Evolutionary conservation across 2,888 invertebrate genomes (phyloP).

Genomic region (Philonicus albiceps): DNA sequence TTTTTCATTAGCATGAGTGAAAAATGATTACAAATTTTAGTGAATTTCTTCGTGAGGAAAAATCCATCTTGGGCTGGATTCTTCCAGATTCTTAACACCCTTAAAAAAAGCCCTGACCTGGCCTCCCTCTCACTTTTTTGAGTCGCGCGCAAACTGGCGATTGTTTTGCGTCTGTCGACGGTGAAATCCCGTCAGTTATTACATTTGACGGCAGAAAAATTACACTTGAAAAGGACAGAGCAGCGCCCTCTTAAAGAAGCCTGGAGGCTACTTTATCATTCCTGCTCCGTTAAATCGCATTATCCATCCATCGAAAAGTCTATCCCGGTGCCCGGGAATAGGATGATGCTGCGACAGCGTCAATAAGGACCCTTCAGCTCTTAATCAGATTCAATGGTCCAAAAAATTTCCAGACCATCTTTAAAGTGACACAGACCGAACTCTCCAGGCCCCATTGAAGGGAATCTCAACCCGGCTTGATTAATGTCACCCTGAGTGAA

Average conservation of each 20-base stretch:
- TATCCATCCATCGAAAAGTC: conserved; percentile 10
- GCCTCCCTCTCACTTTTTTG: neutral
- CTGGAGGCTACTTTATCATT: neutral
- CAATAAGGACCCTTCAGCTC: neutral
- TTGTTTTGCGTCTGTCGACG: neutral
- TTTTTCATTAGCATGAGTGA: conserved; percentile 19
- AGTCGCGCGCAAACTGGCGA: neutral
- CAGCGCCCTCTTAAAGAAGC: neutral
- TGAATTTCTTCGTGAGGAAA: neutral
- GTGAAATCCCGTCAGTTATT: neutral
- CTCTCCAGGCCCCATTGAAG: neutral
- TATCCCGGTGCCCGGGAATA: neutral
- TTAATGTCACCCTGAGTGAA: neutral
- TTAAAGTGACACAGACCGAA: neutral
- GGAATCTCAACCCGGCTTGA: neutral
- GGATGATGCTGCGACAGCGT: neutral
- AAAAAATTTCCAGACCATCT: neutral
- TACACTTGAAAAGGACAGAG: neutral
- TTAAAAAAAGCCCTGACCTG: neutral
- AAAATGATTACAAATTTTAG: conserved; percentile 10
- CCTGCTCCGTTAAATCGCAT: conserved; percentile 2
- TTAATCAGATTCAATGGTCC: conserved; percentile 16
- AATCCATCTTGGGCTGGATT: neutral
- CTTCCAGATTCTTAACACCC: neutral
- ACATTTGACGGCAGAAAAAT: neutral